Percentiles rank a stretch among this genome's conserved stretches.
Evolutionary conservation across 2,113 vertebrate species (phyloP).

Genomic region (Hucho hucho): DNA sequence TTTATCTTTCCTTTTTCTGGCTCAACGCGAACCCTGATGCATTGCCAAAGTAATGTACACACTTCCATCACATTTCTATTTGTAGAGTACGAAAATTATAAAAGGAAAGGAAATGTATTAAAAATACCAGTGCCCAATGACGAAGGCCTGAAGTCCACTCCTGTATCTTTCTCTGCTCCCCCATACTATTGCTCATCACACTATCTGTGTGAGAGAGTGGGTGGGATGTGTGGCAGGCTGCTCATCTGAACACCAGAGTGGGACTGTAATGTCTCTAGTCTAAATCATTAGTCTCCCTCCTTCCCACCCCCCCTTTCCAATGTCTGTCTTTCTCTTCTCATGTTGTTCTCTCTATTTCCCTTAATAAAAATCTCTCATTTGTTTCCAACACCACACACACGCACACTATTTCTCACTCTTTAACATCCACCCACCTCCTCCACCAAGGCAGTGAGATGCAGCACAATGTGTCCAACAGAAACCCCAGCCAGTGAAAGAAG

Average conservation of each 20-base stretch:
- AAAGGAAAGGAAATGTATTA: no score
- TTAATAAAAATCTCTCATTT: neutral
- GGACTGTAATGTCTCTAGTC: neutral
- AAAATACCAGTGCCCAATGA: no score
- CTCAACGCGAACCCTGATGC: no score
- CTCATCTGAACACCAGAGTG: neutral
- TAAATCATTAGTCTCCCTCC: neutral
- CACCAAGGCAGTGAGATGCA: neutral
- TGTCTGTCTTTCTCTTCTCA: neutral
- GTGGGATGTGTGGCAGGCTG: constrained; percentile 2
- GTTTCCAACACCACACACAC: neutral
- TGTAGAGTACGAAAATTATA: no score
- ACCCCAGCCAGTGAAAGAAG: neutral
- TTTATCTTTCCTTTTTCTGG: no score
- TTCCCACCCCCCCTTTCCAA: neutral
- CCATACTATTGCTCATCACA: constrained; percentile 1
- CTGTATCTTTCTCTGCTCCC: neutral
- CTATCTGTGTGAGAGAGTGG: neutral
- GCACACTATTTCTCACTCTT: neutral
- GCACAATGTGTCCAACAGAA: neutral
- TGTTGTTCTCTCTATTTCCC: neutral
- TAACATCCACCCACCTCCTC: constrained; percentile 7
- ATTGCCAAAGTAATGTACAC: no score
- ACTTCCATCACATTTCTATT: no score
- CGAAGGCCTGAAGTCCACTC: no score